phyloP scores from a whole-genome alignment of 1,140 invertebrate genomes.

The Tetragnatha versicolor region DNA sequence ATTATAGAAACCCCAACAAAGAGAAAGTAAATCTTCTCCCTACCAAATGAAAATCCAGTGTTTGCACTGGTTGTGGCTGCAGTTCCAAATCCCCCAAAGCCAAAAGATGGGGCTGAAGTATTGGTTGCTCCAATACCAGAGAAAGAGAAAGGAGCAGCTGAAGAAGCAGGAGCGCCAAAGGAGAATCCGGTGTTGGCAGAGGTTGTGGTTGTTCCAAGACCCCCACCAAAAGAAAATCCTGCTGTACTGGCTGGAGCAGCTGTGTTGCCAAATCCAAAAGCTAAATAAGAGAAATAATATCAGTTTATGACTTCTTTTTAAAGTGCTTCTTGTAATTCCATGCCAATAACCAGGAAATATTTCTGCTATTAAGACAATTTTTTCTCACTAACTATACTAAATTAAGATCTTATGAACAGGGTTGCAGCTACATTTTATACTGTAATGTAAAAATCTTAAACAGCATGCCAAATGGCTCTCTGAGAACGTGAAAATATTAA shows the following conservation, averaged over 20 bases:
- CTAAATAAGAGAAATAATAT: neutral
- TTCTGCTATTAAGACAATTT: no score
- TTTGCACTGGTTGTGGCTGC: slow-evolving; percentile 65
- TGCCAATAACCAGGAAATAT: no score
- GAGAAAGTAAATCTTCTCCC: neutral
- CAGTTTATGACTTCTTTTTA: no score
- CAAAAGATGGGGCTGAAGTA: slow-evolving; percentile 60
- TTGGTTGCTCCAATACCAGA: slow-evolving; percentile 63
- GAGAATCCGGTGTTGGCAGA: slow-evolving; percentile 64
- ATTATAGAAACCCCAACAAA: neutral
- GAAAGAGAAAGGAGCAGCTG: slow-evolving; percentile 65
- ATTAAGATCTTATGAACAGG: no score
- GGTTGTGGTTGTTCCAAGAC: slow-evolving; percentile 54
- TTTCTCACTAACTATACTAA: no score
- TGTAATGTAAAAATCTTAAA: no score
- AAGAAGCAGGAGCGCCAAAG: slow-evolving; percentile 62
- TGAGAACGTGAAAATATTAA: no score
- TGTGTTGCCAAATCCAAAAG: slow-evolving; percentile 20
- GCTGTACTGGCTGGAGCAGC: slow-evolving; percentile 20
- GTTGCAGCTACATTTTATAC: no score
- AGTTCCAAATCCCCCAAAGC: slow-evolving; percentile 67
- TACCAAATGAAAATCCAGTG: slow-evolving; percentile 57
- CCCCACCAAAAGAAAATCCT: slow-evolving; percentile 55
- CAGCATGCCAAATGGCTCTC: no score
- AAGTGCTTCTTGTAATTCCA: no score